phyloP scores from a whole-genome alignment of 2,888 invertebrate genomes.

The Ennomos quercinarius region DNA sequence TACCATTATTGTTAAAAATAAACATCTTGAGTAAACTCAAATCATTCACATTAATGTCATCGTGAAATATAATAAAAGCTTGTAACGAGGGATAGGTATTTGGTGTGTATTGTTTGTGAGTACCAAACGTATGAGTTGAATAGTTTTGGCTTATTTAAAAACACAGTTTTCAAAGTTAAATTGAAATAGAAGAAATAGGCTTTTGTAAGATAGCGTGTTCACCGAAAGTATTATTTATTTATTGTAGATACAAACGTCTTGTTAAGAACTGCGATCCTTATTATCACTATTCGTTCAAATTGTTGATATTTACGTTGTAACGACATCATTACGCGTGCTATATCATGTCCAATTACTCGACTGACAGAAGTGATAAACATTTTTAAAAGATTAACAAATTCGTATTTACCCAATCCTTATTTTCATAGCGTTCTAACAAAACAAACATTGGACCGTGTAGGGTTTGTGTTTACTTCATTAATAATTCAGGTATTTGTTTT shows the following conservation, averaged over 20 bases:
- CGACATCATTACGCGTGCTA: conserved; percentile 4
- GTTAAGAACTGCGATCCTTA: background rate
- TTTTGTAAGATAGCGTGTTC: background rate
- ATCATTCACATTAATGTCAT: no score
- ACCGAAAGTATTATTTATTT: background rate
- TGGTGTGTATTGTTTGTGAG: no score
- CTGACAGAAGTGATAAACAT: conserved; percentile 1
- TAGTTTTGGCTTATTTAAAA: no score
- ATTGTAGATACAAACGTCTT: background rate
- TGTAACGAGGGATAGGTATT: no score
- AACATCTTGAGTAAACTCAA: no score
- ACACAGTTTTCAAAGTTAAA: no score
- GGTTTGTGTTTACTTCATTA: conserved; percentile 19
- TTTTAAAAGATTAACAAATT: background rate
- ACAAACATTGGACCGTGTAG: conserved; percentile 6
- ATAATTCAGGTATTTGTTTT: conserved; percentile 26
- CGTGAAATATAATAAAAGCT: no score
- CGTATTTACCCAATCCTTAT: background rate
- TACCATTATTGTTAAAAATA: no score
- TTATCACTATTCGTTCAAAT: background rate
- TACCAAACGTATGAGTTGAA: no score
- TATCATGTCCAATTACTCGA: conserved; percentile 1
- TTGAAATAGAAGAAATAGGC: no score
- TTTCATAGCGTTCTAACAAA: conserved; percentile 6
- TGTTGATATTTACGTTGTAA: conserved; percentile 4